Conservation (phyloP, 1,140 invertebrate genomes). For the Caerostris darwini region DNA sequence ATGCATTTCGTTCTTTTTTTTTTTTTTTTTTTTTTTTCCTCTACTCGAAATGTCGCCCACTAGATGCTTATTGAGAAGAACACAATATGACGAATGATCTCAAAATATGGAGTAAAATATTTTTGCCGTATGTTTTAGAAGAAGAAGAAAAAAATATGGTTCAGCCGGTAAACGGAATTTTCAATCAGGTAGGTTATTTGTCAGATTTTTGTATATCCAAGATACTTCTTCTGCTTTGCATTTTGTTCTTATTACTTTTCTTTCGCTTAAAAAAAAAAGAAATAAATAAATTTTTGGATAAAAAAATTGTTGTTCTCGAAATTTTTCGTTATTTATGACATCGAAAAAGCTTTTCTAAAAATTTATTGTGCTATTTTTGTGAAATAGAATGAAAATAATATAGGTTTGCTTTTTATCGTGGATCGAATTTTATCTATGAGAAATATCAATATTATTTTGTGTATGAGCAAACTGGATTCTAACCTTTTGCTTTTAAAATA, state of each 20-base stretch:
- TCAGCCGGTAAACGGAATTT: constrained; percentile 71
- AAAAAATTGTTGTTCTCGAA: constrained; percentile 67
- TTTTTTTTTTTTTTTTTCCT: too few relatives aligned
- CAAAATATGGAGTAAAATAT: constrained; percentile 58
- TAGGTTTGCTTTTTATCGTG: background rate
- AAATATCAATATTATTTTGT: constrained; percentile 15
- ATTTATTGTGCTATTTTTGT: constrained; percentile 56
- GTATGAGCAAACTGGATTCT: background rate
- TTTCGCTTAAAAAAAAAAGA: background rate
- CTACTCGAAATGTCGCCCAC: constrained; percentile 12
- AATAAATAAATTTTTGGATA: background rate
- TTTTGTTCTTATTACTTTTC: constrained; percentile 49
- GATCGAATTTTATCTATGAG: background rate
- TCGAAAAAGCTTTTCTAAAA: constrained; percentile 9
- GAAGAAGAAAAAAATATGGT: constrained; percentile 28
- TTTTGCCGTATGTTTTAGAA: background rate
- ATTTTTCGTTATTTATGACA: constrained; percentile 57
- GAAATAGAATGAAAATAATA: constrained; percentile 65
- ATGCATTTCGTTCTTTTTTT: background rate
- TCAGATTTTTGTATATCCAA: constrained; percentile 55
- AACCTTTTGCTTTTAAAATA: background rate
- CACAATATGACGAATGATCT: constrained; percentile 73
- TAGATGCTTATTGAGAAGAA: constrained; percentile 66
- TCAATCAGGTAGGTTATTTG: constrained; percentile 74
- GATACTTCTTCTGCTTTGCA: constrained; percentile 39